phyloP scores from a whole-genome alignment of 35 echinoderm and acorn worm genomes.

The Patiria miniata region DNA sequence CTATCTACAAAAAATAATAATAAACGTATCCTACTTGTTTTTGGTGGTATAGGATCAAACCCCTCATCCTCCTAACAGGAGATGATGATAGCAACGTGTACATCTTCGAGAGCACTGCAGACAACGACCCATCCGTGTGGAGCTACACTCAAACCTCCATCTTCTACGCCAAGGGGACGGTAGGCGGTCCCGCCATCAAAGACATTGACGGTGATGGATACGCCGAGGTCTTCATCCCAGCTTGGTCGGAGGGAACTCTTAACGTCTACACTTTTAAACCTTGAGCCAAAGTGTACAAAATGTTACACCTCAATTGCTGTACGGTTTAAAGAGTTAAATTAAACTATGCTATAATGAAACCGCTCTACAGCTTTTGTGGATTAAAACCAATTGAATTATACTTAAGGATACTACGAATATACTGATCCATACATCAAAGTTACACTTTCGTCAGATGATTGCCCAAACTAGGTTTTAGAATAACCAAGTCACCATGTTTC shows the following conservation, averaged over 20 bases:
- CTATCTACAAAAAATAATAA: too few species aligned
- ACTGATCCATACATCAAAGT: too few species aligned
- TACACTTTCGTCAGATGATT: too few species aligned
- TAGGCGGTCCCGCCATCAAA: constrained; percentile 56
- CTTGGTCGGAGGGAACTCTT: constrained; percentile 54
- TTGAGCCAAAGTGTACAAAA: background rate
- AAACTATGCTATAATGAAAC: too few species aligned
- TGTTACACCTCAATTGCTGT: too few species aligned
- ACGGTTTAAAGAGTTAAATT: too few species aligned
- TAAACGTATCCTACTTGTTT: background rate
- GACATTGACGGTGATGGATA: constrained; percentile 78
- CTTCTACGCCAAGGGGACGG: constrained; percentile 69
- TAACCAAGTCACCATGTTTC: too few species aligned
- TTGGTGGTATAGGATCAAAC: constrained; percentile 2
- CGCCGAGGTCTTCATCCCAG: constrained; percentile 83
- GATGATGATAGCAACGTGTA: constrained; percentile 87
- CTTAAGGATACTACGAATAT: too few species aligned
- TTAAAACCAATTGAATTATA: too few species aligned
- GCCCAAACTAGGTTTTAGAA: too few species aligned
- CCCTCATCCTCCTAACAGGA: constrained; percentile 73
- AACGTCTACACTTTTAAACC: constrained; percentile 71
- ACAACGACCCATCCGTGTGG: constrained; percentile 72
- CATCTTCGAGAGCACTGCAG: constrained; percentile 67
- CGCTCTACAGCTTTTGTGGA: too few species aligned
- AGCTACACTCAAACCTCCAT: constrained; percentile 66